Base-by-base conservation (phyloP, 2,113 vertebrate genomes). In the Neodon shergylaensis region DNA sequence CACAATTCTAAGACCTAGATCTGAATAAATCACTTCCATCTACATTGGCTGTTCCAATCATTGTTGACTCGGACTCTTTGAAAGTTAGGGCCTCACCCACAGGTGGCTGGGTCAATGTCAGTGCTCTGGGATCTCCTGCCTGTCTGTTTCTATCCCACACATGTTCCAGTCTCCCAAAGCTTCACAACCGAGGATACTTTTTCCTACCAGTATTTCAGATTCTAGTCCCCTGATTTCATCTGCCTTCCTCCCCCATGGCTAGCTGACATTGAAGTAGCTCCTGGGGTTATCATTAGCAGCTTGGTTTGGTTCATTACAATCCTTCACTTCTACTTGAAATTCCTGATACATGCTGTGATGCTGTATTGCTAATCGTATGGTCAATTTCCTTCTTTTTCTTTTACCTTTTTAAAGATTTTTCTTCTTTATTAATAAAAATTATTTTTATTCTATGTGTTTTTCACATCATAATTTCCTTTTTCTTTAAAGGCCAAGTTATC, bases 131-230 rank as follows among this genome's bases (percentile, higher is more conserved):
- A 14, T 44, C 28, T 93, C 49, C 33, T 10, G 17, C 16, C 79
- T 78, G 7, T 7, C 21, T 77, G 36, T 39, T 76, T 47, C 6
- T 76, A 28, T 63, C 5, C 52, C 72, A 65, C 11, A 73, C 4
- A 10, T 1, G 0, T 7, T 63, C 16, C 9, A 39, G 7, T 36
- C 22, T 65, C 1, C 13, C 24, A 11, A 78, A 39, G 12, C 21
- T 90, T 94, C 36, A 73, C 88, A 91, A 33, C 58, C 61, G 58
- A 96, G 33, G 92, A 13, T 91, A 63, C 17, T 47, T 91, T 77
- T 42, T 28, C 36, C 21, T 13, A 77, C 31, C 4, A 88, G 7
- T 31, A 63, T 72, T 88, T 66, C 66, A 70, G 39, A 65, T 39
- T 42, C 14, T 61, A n/a, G 24, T 42, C 10, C 1, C 3, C 63